Evolutionary conservation across 2,888 invertebrate species (phyloP).

Genomic region (Exocentrus adspersus): DNA sequence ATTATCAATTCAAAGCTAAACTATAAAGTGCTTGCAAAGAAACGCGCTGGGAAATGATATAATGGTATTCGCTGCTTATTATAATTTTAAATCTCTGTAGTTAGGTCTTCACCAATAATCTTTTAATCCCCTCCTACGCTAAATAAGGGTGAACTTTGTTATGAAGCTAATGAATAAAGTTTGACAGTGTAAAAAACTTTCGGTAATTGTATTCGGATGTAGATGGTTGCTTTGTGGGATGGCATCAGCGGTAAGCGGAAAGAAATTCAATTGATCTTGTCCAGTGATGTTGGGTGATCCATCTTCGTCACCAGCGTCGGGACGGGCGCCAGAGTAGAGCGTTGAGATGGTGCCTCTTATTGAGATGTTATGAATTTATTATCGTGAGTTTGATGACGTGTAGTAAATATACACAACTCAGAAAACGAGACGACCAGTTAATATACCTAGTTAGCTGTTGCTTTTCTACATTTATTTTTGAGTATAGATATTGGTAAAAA

Average conservation of each 20-base stretch:
- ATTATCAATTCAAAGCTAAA: no score
- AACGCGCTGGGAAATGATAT: no score
- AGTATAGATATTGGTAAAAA: neutral
- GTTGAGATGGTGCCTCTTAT: conserved; percentile 58
- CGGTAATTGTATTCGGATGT: conserved; percentile 39
- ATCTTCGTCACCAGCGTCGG: conserved; percentile 65
- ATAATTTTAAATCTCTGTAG: neutral
- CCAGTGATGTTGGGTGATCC: conserved; percentile 65
- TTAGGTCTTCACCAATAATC: neutral
- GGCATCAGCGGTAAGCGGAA: conserved; percentile 61
- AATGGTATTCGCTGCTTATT: no score
- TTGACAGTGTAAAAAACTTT: conserved; percentile 28
- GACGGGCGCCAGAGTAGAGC: conserved; percentile 54
- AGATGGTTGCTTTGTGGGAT: conserved; percentile 44
- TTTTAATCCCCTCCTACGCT: neutral
- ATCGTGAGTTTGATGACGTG: conserved; percentile 35
- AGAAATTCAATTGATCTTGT: conserved; percentile 70
- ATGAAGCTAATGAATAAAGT: conserved; percentile 26
- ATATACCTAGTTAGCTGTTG: neutral
- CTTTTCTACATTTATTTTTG: neutral
- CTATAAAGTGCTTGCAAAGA: no score
- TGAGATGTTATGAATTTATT: conserved; percentile 61
- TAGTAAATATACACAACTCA: conserved; percentile 16
- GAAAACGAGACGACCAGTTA: neutral
- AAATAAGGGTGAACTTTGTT: conserved; percentile 8